These are phyloP conservation scores for Lamprologus sp. DNA, from an alignment of 2,113 vertebrate species.

Conservation along the genomic window DNA sequence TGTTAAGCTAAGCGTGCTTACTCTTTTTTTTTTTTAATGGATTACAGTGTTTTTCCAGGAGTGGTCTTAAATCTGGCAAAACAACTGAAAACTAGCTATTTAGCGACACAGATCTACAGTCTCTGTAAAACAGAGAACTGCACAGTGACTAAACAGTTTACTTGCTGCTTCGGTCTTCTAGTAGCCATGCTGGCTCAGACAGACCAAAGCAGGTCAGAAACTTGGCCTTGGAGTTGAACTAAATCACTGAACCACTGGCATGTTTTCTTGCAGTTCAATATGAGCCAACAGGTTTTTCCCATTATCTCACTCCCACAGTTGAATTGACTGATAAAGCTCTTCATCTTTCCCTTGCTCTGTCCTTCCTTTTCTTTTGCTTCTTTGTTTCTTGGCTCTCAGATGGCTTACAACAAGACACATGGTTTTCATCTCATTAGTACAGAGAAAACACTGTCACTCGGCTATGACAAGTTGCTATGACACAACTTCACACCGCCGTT, in stretches of 20 bases:
- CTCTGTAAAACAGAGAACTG: not conserved
- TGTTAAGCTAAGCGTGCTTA: not conserved
- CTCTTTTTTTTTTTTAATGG: not conserved
- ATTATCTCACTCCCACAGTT: constrained; percentile 8
- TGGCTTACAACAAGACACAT: not conserved
- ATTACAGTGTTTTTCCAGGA: not conserved
- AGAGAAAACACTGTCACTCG: not conserved
- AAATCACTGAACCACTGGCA: not conserved
- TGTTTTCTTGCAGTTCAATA: not conserved
- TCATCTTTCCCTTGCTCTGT: not conserved
- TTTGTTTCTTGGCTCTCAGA: not conserved
- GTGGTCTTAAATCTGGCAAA: not conserved
- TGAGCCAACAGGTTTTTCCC: constrained; percentile 15
- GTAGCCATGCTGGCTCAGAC: not conserved
- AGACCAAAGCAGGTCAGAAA: not conserved
- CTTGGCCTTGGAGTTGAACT: not conserved
- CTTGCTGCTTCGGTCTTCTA: not conserved
- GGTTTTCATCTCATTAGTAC: not conserved
- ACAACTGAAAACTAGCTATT: not conserved
- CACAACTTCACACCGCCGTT: not conserved
- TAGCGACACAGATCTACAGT: not conserved
- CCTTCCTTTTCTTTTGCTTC: not conserved
- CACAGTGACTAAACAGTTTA: not conserved
- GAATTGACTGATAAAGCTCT: not conserved
- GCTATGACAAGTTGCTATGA: not conserved